Evolutionary conservation across 2,797 vertebrate species (phyloP), one percentile per base, ranked within the genome.

Genomic region (Morus bassanus): DNA sequence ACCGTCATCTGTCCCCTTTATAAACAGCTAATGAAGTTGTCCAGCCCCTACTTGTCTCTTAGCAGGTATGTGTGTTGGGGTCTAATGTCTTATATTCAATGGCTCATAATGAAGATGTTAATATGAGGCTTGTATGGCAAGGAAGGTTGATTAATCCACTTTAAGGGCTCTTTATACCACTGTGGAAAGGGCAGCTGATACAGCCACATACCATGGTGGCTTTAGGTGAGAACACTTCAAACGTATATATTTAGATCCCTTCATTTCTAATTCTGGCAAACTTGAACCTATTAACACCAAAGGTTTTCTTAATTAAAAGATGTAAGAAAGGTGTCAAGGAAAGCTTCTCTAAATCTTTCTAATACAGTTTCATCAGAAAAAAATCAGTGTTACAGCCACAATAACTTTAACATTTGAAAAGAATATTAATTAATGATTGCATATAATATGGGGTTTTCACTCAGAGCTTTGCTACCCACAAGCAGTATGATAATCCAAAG

Each of bases 271-370:
- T 91, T 91, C 87, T 88, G 50, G 46, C 68, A 91, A 93, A 89
- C 7, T 33, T 46, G 60, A 93, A 89, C 39, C 45, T 81, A 84
- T 84, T 95, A 95, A 84, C 85, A 78, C 53, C 14, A 80, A 78
- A 75, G 54, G 37, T 28, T 88, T 84, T 84, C 93, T 89, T 89
- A 85, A 89, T 89, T 88, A 88, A 90, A 94, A 68, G 35, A 91
- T 57, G 18, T 46, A 86, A 94, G 70, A 74, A 73, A 84, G 73
- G 65, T 80, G 57, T 78, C 85, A 80, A 51, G 50, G 24, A 95
- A 91, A 88, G 82, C 79, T 72, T 74, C 69, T 85, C 41, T 89
- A 92, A 95, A 80, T 79, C 57, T 85, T 94, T 61, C 78, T 91
- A 89, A 93, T 70, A 73, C 18, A 80, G 56, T 70, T 92, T 89